Evolutionary conservation across 2,797 vertebrate genomes (phyloP).

Genomic region (Petrocephalus schoutedeni): DNA sequence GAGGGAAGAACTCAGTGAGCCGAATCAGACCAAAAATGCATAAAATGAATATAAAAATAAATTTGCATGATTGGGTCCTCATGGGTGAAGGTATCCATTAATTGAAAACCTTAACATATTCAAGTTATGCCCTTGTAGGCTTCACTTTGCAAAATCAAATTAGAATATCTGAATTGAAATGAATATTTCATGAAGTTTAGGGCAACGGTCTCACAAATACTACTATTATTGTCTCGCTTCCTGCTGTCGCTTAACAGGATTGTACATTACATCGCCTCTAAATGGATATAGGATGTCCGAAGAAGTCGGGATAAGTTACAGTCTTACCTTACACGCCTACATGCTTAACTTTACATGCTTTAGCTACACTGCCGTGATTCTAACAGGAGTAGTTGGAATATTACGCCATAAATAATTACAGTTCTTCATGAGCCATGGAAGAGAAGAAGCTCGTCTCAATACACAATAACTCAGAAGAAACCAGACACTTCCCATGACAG

Average conservation of each 20-base stretch:
- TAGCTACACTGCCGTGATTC: neutral
- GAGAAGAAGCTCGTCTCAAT: neutral
- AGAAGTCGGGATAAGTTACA: neutral
- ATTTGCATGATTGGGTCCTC: constrained; percentile 6
- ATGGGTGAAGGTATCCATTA: constrained; percentile 1
- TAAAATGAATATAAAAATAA: constrained; percentile 1
- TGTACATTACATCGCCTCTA: neutral
- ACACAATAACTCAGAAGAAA: neutral
- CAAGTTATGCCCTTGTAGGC: neutral
- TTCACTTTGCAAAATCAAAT: neutral
- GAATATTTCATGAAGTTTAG: neutral
- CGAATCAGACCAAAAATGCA: neutral
- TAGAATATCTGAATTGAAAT: constrained; percentile 12
- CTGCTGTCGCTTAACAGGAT: neutral
- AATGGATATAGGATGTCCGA: neutral
- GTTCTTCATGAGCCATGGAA: neutral
- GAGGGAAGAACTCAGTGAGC: neutral
- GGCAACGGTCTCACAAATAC: neutral
- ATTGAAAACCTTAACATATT: neutral
- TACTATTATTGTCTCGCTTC: neutral
- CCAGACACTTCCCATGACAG: neutral
- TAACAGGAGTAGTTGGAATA: neutral
- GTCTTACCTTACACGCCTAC: neutral
- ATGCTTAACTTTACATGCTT: neutral
- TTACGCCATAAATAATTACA: neutral